Percentiles rank a stretch among this genome's conserved stretches.
These are phyloP conservation scores for Hydroisotoma schaefferi DNA, from an alignment of 2,888 invertebrate species.

Conservation along the genomic window DNA sequence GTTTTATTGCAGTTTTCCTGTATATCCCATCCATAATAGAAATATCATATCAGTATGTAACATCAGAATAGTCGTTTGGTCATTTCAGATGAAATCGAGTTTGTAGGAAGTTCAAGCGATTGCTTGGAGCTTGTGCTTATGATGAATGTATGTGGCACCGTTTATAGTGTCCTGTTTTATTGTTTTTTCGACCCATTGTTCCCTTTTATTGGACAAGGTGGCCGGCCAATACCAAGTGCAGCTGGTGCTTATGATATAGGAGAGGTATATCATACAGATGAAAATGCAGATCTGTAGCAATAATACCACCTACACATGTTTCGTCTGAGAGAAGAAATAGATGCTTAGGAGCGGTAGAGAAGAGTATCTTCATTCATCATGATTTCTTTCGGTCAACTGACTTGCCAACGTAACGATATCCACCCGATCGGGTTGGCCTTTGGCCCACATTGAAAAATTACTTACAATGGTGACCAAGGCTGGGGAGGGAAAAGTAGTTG, in stretches of 20 bases:
- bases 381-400: slow-evolving; percentile 21
- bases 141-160: too few relatives aligned
- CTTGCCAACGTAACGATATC: too few relatives aligned
- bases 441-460: slow-evolving; percentile 2
- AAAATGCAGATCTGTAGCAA: neutral
- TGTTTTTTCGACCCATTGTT: slow-evolving; percentile 7
- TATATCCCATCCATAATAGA: too few relatives aligned
- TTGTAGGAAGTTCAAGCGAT: too few relatives aligned
- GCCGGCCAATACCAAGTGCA: neutral
- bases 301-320: neutral
- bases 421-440: slow-evolving; percentile 14
- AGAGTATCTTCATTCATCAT: slow-evolving; percentile 29
- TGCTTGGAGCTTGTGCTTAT: too few relatives aligned
- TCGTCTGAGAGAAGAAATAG: neutral
- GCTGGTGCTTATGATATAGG: neutral
- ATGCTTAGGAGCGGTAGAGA: neutral
- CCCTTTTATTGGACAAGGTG: slow-evolving; percentile 1
- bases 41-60: too few relatives aligned
- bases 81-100: too few relatives aligned
- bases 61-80: too few relatives aligned
- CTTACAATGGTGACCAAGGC: too few relatives aligned
- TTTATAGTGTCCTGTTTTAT: slow-evolving; percentile 3
- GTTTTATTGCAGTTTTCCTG: neutral
- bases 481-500: neutral
- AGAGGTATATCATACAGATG: neutral